These are phyloP conservation scores for Plagodis dolabraria DNA, from an alignment of 2,888 invertebrate genomes.

Conservation along the genomic window DNA sequence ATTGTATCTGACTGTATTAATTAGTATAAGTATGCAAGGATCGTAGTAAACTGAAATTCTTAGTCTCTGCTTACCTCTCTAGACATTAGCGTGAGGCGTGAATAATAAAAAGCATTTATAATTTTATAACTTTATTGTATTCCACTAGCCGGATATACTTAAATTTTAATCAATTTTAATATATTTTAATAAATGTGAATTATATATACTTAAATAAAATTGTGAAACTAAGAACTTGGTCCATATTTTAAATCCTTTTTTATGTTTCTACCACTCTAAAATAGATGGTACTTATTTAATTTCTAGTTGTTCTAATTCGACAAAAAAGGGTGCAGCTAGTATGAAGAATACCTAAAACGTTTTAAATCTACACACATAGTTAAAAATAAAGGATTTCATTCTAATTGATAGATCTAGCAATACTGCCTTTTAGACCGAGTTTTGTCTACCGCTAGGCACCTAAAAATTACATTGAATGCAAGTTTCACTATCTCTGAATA, in stretches of 20 bases:
- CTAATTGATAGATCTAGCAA: not conserved
- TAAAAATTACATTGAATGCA: not conserved
- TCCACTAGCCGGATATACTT: constrained; percentile 16
- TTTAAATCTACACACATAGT: not conserved
- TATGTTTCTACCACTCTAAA: constrained; percentile 6
- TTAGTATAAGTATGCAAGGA: no score
- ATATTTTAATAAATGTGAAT: not conserved
- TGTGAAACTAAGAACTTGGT: constrained; percentile 26
- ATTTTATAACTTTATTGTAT: constrained; percentile 21
- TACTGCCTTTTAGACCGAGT: constrained; percentile 6
- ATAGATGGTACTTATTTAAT: not conserved
- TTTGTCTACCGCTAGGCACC: not conserved
- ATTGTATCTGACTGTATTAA: no score
- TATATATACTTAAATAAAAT: constrained; percentile 10
- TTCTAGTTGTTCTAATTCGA: not conserved
- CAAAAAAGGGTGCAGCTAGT: not conserved
- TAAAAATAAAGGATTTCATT: constrained; percentile 1
- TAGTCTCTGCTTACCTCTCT: not conserved
- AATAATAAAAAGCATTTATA: not conserved
- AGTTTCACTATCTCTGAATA: constrained; percentile 2
- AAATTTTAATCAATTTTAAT: constrained; percentile 1
- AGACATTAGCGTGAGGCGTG: not conserved
- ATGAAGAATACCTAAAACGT: not conserved
- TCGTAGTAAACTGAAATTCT: not conserved
- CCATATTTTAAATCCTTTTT: constrained; percentile 24